These are phyloP conservation scores for Leucophora obtusa DNA, from an alignment of 2,888 invertebrate species.

Conservation along the genomic window DNA sequence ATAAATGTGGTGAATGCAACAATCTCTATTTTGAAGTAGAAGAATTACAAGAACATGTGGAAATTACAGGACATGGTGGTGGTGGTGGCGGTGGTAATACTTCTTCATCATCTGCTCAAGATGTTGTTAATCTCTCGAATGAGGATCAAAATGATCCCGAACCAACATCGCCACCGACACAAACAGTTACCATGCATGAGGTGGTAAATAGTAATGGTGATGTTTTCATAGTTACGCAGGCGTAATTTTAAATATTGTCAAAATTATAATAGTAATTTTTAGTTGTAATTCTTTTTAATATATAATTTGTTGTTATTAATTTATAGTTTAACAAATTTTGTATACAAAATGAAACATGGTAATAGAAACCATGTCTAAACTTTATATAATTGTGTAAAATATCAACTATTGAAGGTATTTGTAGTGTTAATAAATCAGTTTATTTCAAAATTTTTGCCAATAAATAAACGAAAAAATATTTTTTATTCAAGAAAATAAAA, in stretches of 20 bases:
- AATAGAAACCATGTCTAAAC: no score
- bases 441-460: background rate
- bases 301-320: slow-evolving; percentile 11
- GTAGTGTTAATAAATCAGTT: background rate
- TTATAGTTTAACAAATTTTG: background rate
- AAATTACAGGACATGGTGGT: slow-evolving; percentile 74
- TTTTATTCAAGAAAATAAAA: background rate
- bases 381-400: background rate
- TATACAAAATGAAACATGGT: no score
- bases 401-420: background rate
- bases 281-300: slow-evolving; percentile 13
- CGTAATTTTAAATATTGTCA: slow-evolving; percentile 67
- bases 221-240: slow-evolving; percentile 75
- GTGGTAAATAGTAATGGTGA: slow-evolving; percentile 72
- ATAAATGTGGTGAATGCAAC: slow-evolving; percentile 81
- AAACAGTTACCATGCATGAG: slow-evolving; percentile 66
- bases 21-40: slow-evolving; percentile 82
- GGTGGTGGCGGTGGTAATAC: slow-evolving; percentile 21
- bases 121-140: slow-evolving; percentile 47
- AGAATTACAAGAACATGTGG: slow-evolving; percentile 80
- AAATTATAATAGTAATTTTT: background rate
- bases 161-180: slow-evolving; percentile 12
- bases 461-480: background rate
- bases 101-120: slow-evolving; percentile 16
- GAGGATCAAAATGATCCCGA: slow-evolving; percentile 49